These are phyloP conservation scores for Neomonachus schauinslandi DNA, from an alignment of 2,113 vertebrate genomes.

Conservation along the genomic window DNA sequence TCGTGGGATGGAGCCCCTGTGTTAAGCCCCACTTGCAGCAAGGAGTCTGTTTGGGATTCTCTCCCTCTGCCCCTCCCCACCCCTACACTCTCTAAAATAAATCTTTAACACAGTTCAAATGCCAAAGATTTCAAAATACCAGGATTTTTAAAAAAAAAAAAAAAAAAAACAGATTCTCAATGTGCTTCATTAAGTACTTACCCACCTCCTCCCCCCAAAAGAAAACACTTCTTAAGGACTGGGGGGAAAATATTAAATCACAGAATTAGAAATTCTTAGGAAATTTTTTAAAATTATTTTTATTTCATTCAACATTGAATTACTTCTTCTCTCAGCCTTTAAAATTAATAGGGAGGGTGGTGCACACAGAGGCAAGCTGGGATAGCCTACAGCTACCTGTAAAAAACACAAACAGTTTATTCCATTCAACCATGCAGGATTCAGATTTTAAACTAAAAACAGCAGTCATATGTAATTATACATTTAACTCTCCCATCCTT, in stretches of 20 bases:
- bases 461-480: background rate
- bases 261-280: background rate
- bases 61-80: background rate
- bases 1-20: background rate
- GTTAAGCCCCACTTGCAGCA: background rate
- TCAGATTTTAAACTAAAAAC: conserved; percentile 59
- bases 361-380: background rate
- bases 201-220: background rate
- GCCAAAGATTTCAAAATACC: background rate
- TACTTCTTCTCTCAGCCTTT: conserved; percentile 7
- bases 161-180: background rate
- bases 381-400: background rate
- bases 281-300: background rate
- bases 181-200: background rate
- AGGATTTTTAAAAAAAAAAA: background rate
- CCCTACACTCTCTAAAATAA: background rate
- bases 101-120: background rate
- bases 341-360: background rate
- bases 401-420: background rate
- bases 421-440: background rate
- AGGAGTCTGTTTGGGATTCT: background rate
- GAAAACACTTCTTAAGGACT: background rate
- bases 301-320: conserved; percentile 30
- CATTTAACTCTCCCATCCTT: conserved; percentile 26
- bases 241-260: background rate